Evolutionary conservation across 2,888 invertebrate genomes (phyloP), one percentile per base, ranked within the genome.

Genomic region (Slavum lentiscoides): DNA sequence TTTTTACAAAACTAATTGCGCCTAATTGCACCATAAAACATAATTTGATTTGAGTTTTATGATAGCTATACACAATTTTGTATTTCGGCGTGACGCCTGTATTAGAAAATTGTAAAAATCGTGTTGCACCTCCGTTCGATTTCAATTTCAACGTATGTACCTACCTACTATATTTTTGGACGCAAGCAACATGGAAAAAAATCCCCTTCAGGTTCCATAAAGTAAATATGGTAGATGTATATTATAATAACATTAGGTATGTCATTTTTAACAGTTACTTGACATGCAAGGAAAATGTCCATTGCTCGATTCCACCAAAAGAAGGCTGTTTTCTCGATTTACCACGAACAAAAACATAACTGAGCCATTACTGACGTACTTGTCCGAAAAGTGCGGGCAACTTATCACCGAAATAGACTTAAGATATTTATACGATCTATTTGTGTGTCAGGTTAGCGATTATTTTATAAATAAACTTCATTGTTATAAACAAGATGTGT

Each of bases 331-430:
- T 49, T 1, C n/a, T 68, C 5, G 61, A 30, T 37, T 21, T 13
- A 15, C n/a, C 8, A 4, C 8, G 0, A 37, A 70, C 58, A 15
- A 59, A 58, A 59, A 58, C n/a, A 13, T 23, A 30, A 69, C 37
- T 53, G 53, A n/a, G 9, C 21, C 43, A 55, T 80, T 80, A 58
- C 13, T 80, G 13, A 23, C 43, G 9, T 80, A 80, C 43, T 70
- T 80, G 1, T 64, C 70, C 19, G 62, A 72, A 62, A 69, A 80
- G 43, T 70, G 70, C 8, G 70, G 70, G 21, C 70, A 80, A 43
- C 37, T 5, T 0, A 80, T 80, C 1, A 49, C 11, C 13, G 0
- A 0, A 1, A 19, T 0, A 0, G 55, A 64, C 37, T 6, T 80
- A 62, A 7, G 55, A 4, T 7, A 23, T 7, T 39, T 80, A 39